Conservation (phyloP, 2,888 invertebrate genomes). For the Eueremaeus valkanovi region DNA sequence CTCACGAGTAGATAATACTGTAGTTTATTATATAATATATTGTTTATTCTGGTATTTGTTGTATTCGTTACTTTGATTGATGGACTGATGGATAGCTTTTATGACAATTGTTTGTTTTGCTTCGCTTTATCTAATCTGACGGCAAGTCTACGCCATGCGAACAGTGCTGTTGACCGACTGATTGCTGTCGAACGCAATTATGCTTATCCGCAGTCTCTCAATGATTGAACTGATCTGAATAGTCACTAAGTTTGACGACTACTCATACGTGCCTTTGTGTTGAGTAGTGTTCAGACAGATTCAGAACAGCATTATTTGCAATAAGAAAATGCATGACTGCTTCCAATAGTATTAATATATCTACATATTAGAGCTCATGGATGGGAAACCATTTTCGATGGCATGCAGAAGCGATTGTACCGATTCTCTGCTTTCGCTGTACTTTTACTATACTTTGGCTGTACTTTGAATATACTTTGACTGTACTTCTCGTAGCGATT, state of each 20-base stretch:
- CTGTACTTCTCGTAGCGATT: conserved; percentile 25
- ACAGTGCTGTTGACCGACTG: conserved; percentile 9
- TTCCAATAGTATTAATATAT: no score
- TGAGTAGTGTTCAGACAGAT: not conserved
- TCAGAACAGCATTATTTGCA: not conserved
- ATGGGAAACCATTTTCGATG: conserved; percentile 29
- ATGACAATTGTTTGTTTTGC: conserved; percentile 24
- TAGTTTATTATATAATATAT: no score
- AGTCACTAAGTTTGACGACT: conserved; percentile 1
- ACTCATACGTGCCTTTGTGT: conserved; percentile 17
- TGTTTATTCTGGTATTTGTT: not conserved
- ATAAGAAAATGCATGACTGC: conserved; percentile 18
- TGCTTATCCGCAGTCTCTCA: not conserved
- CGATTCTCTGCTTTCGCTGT: no score
- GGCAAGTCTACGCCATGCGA: not conserved
- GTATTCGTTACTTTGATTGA: conserved; percentile 17
- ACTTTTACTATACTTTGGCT: no score
- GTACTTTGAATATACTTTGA: no score
- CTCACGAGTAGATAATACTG: no score
- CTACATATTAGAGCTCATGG: not conserved
- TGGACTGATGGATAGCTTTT: conserved; percentile 10
- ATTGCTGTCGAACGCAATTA: conserved; percentile 15
- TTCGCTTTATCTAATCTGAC: not conserved
- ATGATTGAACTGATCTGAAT: conserved; percentile 10
- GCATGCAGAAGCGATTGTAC: conserved; percentile 24